phyloP scores from a whole-genome alignment of 1,140 invertebrate genomes.

The Drosophila sp. region DNA sequence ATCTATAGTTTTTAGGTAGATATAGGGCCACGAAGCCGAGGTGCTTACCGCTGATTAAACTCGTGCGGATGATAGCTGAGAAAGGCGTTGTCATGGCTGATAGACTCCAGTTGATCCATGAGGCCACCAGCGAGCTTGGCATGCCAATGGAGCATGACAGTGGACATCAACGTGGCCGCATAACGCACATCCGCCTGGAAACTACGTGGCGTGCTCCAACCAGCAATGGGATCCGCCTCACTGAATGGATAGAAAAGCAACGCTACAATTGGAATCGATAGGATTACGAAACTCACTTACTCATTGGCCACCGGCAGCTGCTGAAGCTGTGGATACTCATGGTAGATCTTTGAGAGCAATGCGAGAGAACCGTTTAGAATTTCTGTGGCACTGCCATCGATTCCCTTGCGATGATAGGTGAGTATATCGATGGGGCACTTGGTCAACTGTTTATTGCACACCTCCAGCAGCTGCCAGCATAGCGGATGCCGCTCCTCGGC shows the following conservation, averaged over 20 bases:
- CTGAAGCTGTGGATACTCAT: constrained; percentile 79
- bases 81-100: constrained; percentile 86
- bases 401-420: constrained; percentile 85
- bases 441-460: constrained; percentile 76
- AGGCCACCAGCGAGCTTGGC: constrained; percentile 60
- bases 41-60: constrained; percentile 84
- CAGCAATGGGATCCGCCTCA: constrained; percentile 85
- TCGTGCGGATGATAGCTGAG: constrained; percentile 85
- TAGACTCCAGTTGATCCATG: constrained; percentile 73
- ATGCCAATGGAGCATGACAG: constrained; percentile 84
- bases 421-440: constrained; percentile 85
- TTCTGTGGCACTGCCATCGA: constrained; percentile 70
- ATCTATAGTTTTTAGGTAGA: too few relatives aligned
- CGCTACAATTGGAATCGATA: not conserved
- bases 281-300: constrained; percentile 59
- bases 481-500: constrained; percentile 79
- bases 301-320: constrained; percentile 84
- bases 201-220: constrained; percentile 84
- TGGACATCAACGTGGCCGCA: constrained; percentile 82
- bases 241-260: constrained; percentile 54
- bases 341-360: constrained; percentile 76
- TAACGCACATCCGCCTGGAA: constrained; percentile 85
- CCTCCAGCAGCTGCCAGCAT: constrained; percentile 85
- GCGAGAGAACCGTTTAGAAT: constrained; percentile 78
- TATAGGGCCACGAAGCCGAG: too few relatives aligned